Conservation (phyloP, 2,113 vertebrate species). For the Rynchops niger region DNA sequence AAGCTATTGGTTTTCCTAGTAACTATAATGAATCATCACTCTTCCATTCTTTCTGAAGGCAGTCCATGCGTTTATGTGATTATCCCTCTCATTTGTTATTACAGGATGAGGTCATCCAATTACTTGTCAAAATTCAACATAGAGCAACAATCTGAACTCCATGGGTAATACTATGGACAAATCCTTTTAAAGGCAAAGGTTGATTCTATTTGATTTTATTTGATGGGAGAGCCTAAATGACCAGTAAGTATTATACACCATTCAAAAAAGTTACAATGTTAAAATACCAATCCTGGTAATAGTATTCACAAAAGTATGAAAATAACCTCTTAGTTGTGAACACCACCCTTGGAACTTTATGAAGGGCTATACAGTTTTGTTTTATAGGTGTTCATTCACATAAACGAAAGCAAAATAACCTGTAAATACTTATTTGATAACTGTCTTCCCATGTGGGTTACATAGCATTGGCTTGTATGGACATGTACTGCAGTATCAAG, state of each 20-base stretch:
- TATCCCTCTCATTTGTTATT: not conserved
- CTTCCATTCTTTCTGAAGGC: not conserved
- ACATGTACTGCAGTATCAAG: not conserved
- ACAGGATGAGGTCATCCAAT: not conserved
- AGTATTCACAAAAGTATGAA: not conserved
- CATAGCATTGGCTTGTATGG: not conserved
- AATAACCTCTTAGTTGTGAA: not conserved
- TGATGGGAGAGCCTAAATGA: not conserved
- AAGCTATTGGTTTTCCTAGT: not conserved
- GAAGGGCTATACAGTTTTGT: not conserved
- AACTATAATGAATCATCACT: not conserved
- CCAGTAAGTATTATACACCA: not conserved
- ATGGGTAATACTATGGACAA: accelerated
- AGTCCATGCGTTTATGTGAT: not conserved
- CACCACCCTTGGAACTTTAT: not conserved
- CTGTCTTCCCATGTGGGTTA: not conserved
- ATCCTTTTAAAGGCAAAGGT: not conserved
- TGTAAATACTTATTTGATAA: not conserved
- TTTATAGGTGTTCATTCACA: not conserved
- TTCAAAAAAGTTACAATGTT: not conserved
- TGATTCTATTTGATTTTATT: not conserved
- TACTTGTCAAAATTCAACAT: not conserved
- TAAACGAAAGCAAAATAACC: not conserved
- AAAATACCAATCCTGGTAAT: not conserved
- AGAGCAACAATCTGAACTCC: not conserved